Conservation (phyloP, 2,888 invertebrate genomes). For the Nesidiocoris tenuis region DNA sequence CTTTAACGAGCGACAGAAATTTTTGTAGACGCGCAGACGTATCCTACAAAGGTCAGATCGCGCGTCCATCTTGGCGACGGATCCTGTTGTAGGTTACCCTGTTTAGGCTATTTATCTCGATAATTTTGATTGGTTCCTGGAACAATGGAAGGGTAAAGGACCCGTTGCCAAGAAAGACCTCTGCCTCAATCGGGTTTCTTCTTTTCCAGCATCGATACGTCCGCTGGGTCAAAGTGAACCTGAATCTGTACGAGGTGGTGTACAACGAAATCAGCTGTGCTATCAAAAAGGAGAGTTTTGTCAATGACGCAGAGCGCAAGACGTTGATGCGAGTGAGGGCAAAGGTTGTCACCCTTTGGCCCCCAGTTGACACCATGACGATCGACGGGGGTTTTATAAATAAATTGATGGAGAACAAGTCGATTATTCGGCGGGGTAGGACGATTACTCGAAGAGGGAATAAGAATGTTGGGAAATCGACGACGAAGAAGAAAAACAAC, state of each 20-base stretch:
- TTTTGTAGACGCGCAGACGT: too few species aligned
- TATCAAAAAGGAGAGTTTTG: constrained; percentile 26
- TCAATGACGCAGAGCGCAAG: constrained; percentile 2
- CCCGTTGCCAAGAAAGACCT: too few species aligned
- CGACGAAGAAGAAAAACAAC: neutral
- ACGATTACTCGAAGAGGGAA: constrained; percentile 1
- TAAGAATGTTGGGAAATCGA: neutral
- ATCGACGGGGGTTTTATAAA: neutral
- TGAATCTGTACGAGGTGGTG: constrained; percentile 43
- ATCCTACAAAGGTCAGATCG: too few species aligned
- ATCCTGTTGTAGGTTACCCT: too few species aligned
- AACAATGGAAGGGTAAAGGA: too few species aligned
- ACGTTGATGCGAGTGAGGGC: constrained; percentile 2
- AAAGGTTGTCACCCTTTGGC: constrained; percentile 19
- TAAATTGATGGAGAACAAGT: constrained; percentile 9
- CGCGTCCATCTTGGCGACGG: too few species aligned
- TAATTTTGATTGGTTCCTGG: too few species aligned
- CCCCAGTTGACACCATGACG: neutral
- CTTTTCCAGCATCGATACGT: constrained; percentile 43
- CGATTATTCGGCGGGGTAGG: neutral
- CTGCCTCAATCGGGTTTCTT: too few species aligned
- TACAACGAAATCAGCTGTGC: constrained; percentile 37
- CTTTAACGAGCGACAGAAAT: too few species aligned
- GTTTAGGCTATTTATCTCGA: too few species aligned
- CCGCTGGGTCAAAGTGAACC: constrained; percentile 26